These are phyloP conservation scores for Sander vitreus DNA, from an alignment of 2,113 vertebrate genomes.

Conservation along the genomic window DNA sequence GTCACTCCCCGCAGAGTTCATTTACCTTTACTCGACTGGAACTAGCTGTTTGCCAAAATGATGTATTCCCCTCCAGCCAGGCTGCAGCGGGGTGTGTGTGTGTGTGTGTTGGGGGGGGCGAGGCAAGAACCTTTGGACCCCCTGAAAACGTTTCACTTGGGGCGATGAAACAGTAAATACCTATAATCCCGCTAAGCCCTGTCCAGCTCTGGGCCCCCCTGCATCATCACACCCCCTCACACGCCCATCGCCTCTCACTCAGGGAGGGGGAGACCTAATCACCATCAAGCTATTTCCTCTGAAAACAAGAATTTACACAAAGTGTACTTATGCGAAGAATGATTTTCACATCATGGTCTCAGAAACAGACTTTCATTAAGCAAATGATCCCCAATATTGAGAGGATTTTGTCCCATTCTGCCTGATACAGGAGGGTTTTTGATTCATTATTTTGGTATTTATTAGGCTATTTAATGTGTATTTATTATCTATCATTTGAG, in stretches of 20 bases:
- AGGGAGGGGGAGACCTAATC: neutral
- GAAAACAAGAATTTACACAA: conserved; percentile 5
- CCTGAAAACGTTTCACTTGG: conserved; percentile 32
- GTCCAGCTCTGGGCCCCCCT: conserved; percentile 33
- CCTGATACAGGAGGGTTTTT: neutral
- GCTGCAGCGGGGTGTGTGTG: too few species aligned
- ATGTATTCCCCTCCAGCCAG: conserved; percentile 19
- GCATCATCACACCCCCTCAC: conserved; percentile 38
- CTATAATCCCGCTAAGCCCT: conserved; percentile 53
- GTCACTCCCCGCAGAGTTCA: neutral
- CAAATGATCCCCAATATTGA: neutral
- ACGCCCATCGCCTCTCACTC: neutral
- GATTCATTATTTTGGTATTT: neutral
- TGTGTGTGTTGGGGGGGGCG: neutral
- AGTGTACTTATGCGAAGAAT: neutral
- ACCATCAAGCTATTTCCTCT: conserved; percentile 32
- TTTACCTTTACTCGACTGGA: conserved; percentile 9
- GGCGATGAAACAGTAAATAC: conserved; percentile 66
- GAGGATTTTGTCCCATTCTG: neutral
- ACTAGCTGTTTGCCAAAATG: neutral
- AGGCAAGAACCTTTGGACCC: conserved; percentile 5
- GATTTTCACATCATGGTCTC: neutral
- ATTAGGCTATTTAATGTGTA: neutral
- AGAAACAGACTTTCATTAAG: neutral
- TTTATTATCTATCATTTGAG: neutral